Percentiles rank a stretch among this genome's conserved stretches.
Conservation (phyloP, 2,797 vertebrate species). For the Gastrophryne carolinensis region DNA sequence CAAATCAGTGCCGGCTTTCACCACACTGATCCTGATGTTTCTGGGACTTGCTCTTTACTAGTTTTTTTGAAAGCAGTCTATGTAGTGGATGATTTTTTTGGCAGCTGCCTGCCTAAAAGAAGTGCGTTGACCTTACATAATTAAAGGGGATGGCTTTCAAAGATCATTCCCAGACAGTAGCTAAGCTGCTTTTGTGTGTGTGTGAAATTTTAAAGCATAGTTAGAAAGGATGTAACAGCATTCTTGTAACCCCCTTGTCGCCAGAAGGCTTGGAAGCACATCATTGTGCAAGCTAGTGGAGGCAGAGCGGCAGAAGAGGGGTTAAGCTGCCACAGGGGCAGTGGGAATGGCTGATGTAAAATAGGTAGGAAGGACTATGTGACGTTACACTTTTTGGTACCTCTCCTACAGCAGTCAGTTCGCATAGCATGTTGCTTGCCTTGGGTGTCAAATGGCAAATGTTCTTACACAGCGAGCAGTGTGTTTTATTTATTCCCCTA, state of each 20-base stretch:
- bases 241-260: background rate
- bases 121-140: constrained; percentile 41
- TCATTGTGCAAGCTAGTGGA: background rate
- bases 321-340: constrained; percentile 53
- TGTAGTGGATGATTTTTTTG: constrained; percentile 42
- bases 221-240: background rate
- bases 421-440: background rate
- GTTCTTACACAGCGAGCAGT: background rate
- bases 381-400: constrained; percentile 17
- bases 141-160: constrained; percentile 42
- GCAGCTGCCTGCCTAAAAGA: constrained; percentile 40
- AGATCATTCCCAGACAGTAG: constrained; percentile 13
- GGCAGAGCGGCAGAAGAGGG: constrained; percentile 3
- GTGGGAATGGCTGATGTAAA: constrained; percentile 46
- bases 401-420: constrained; percentile 23
- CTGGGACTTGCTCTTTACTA: constrained; percentile 8
- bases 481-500: background rate
- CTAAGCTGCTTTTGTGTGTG: background rate
- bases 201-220: constrained; percentile 10
- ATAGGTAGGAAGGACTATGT: constrained; percentile 22
- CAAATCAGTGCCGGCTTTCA: constrained; percentile 14
- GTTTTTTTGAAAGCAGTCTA: constrained; percentile 37
- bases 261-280: background rate
- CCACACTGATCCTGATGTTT: constrained; percentile 20
- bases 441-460: background rate